Evolutionary conservation across 2,797 vertebrate genomes (phyloP), one percentile per base, ranked within the genome.

Genomic region (Chanos chanos): DNA sequence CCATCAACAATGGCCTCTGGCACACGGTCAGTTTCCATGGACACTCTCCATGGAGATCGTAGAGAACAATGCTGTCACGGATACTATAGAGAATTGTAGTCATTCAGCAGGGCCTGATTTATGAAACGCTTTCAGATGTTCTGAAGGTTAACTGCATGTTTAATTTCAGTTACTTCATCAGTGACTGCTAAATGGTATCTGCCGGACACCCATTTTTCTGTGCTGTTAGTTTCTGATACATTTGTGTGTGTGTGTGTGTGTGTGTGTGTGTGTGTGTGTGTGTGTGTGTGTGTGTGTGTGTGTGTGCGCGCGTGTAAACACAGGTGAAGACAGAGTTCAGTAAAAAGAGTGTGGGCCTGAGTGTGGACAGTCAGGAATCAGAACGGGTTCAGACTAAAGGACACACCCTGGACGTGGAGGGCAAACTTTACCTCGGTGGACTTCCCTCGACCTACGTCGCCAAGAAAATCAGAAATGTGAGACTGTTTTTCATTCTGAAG

Each of bases 341-440:
- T 48, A 92, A 92, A 76, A 92, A 89, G 59, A 88, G 79, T 13
- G 84, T 90, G 30, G 75, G 80, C 0, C 50, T 98, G 55, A 82
- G 75, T 0, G 81, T 96, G 0, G 93, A 96, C 0, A 80, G 78
- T 10, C 84, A 75, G 0, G 83, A 85, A 41, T 82, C 83, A 0
- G 69, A 78, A 1, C 18, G 69, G 1, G 81, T 82, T 54, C 58
- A 70, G 1, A 53, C 83, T 1, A 84, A 85, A 73, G 94, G 94
- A 44, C 92, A 94, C 75, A 92, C 89, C 0, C 71, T 97, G 75
- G 92, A 97, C 0, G 93, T 98, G 64, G 91, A 93, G 68, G 87
- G 85, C 12, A 90, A 81, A 51, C 60, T 98, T 1, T 96, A 93
- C 30, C 72, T 98, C 2, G 96, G 95, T 31, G 95, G 95, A 5